Evolutionary conservation across 2,888 invertebrate genomes (phyloP), one percentile per base, ranked within the genome.

Genomic region (Eurois occulta): DNA sequence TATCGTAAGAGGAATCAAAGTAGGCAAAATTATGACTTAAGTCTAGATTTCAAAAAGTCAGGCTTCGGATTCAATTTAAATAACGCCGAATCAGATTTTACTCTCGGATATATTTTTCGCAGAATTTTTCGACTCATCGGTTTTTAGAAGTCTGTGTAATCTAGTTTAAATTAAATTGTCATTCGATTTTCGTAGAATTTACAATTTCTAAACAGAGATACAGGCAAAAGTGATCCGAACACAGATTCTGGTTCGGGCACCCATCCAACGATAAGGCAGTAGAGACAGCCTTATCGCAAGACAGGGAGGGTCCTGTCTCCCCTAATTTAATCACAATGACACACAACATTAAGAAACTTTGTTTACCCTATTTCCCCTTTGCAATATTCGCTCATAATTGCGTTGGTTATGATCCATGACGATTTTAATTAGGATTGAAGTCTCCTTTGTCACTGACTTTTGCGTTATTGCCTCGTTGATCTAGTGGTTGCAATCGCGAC

Each of bases 281-380:
- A 18, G 46, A 55, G 46, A 82, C 55, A 62, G n/a, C 11, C 46
- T 83, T 80, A 77, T 77, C 69, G 52, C 28, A 38, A 69, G 58
- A 43, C 58, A 68, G 32, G 10, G 68, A 35, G 68, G 77, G 83
- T n/a, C 65, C 18, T 10, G 68, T 69, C 75, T 80, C 75, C 69
- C 74, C 82, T 72, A 43, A 85, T 85, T 65, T 69, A 80, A 83
- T 83, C 81, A 85, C 81, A 83, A 80, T 83, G 82, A 80, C 80
- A 72, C 60, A 85, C 75, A 80, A 74, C 74, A 75, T 85, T 80
- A 66, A 75, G 68, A 84, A 81, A 82, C 62, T 84, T 81, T 65
- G 66, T 46, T 60, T 69, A 8, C 64, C 67, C 64, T 70, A 43
- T 28, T 68, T 72, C 43, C 48, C 64, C 81, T 68, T 80, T 52